phyloP scores from a whole-genome alignment of 1,140 invertebrate species.

The Oryctes rhinoceros region DNA sequence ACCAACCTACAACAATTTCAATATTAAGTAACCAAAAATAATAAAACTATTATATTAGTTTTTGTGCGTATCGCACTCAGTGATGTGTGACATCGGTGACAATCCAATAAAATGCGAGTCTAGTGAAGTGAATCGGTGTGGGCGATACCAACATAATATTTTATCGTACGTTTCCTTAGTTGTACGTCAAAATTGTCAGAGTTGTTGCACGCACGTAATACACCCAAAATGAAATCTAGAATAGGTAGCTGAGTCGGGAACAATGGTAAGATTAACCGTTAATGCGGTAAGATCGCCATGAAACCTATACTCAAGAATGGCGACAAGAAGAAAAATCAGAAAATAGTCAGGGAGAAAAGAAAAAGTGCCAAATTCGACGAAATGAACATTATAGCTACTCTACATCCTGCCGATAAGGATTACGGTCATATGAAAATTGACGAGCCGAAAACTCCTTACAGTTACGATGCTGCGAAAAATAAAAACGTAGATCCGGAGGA shows the following conservation, averaged over 20 bases:
- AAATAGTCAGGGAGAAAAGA: not conserved
- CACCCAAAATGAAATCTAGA: not conserved
- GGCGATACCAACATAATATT: too few species aligned
- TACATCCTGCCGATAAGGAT: slow-evolving; percentile 97
- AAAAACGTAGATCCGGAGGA: slow-evolving; percentile 79
- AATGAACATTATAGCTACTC: slow-evolving; percentile 98
- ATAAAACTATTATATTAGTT: too few species aligned
- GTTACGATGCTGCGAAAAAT: slow-evolving; percentile 74
- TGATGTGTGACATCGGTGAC: too few species aligned
- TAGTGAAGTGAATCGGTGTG: too few species aligned
- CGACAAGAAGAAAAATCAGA: not conserved
- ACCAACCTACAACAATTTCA: too few species aligned
- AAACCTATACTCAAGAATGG: not conserved
- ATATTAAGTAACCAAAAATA: too few species aligned
- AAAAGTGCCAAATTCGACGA: slow-evolving; percentile 90
- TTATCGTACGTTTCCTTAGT: too few species aligned
- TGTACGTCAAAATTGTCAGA: slow-evolving; percentile 7
- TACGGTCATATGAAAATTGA: slow-evolving; percentile 99
- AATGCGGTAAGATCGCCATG: not conserved
- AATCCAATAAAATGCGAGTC: too few species aligned
- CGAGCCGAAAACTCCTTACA: slow-evolving; percentile 97
- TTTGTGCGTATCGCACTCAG: too few species aligned
- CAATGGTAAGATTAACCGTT: not conserved
- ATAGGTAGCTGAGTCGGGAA: not conserved
- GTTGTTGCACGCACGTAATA: not conserved